Conservation (phyloP, 2,113 vertebrate genomes). For the Megatriorchis doriae region DNA sequence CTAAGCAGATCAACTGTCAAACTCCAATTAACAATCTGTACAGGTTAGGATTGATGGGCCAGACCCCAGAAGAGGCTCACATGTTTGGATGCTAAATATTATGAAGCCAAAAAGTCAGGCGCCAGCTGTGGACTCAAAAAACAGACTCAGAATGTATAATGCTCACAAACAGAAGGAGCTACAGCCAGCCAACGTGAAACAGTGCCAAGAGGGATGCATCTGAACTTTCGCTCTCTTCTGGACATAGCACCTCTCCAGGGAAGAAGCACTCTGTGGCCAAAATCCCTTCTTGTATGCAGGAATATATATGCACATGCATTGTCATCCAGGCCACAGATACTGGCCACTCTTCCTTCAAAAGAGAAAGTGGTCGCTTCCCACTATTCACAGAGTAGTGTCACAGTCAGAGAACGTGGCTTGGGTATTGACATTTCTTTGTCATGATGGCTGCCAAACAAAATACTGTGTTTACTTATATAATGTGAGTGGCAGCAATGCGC, state of each 20-base stretch:
- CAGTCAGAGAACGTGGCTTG: not conserved
- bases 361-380: not conserved
- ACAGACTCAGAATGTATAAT: not conserved
- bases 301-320: not conserved
- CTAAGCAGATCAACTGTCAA: not conserved
- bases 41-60: not conserved
- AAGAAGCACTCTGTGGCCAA: not conserved
- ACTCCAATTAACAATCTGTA: not conserved
- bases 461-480: not conserved
- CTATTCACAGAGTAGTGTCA: not conserved
- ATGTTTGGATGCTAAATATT: constrained; percentile 10
- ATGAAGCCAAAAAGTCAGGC: not conserved
- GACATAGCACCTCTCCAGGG: not conserved
- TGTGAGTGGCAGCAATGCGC: not conserved
- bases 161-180: not conserved
- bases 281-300: not conserved
- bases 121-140: not conserved
- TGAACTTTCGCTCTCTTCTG: not conserved
- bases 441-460: not conserved
- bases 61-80: not conserved
- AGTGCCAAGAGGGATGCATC: not conserved
- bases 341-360: not conserved
- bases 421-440: not conserved
- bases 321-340: not conserved
- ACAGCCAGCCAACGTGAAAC: not conserved